Conservation (phyloP, 2,113 vertebrate species). For the Hemicordylus capensis region DNA sequence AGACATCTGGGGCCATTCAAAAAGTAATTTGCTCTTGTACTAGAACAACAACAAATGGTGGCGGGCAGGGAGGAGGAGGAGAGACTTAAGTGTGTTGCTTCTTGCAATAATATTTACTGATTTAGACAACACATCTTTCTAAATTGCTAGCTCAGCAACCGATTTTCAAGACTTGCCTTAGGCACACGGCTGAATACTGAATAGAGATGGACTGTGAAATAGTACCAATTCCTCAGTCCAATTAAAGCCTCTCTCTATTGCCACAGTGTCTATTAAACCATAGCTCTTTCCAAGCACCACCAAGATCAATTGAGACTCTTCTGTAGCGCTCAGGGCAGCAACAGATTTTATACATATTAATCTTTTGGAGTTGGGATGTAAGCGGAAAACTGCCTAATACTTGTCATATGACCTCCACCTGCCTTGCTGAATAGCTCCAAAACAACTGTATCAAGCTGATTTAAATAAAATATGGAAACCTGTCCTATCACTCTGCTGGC, state of each 20-base stretch:
- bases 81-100: background rate
- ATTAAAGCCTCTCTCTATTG: background rate
- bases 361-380: fast-evolving
- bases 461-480: background rate
- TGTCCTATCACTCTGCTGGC: background rate
- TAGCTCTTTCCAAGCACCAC: fast-evolving
- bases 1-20: fast-evolving
- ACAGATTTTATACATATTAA: fast-evolving
- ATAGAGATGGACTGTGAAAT: fast-evolving
- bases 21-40: background rate
- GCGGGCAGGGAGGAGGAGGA: no score
- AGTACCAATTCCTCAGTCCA: background rate
- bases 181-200: background rate
- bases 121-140: background rate
- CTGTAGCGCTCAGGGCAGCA: fast-evolving
- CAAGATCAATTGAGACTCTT: fast-evolving
- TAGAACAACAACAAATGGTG: background rate
- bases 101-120: background rate
- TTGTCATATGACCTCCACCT: fast-evolving
- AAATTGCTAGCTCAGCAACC: background rate
- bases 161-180: background rate
- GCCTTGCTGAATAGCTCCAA: background rate
- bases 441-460: background rate
- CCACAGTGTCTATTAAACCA: fast-evolving
- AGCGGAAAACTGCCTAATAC: background rate